Evolutionary conservation across 2,888 invertebrate genomes (phyloP).

Genomic region (Ametastegia equiseti): DNA sequence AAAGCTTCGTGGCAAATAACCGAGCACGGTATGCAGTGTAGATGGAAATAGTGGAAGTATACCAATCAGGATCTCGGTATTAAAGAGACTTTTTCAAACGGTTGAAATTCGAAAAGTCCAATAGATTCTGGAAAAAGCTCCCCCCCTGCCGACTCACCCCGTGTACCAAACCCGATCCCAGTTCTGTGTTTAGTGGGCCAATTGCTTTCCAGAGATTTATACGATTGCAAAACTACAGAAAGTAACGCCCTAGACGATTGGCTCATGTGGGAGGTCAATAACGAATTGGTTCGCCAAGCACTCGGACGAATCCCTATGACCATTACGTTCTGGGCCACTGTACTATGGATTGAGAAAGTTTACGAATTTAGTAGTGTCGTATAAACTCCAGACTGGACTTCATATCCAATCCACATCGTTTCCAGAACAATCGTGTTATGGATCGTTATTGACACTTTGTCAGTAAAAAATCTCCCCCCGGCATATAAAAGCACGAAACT

Average conservation of each 20-base stretch:
- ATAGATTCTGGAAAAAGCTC: background rate
- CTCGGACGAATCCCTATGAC: background rate
- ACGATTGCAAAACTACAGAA: conserved; percentile 18
- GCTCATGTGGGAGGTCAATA: background rate
- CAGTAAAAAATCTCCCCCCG: background rate
- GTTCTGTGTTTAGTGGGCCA: background rate
- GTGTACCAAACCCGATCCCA: background rate
- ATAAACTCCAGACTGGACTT: too few relatives aligned
- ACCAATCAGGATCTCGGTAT: background rate
- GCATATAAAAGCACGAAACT: too few relatives aligned
- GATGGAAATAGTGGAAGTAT: background rate
- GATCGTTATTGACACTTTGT: background rate
- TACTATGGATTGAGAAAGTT: conserved; percentile 12
- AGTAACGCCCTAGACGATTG: background rate
- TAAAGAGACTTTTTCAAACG: background rate
- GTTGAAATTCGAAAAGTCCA: background rate
- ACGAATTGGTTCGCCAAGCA: background rate
- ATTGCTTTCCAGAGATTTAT: conserved; percentile 23
- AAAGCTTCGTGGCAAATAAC: background rate
- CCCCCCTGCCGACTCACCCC: too few relatives aligned
- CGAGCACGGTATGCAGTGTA: background rate
- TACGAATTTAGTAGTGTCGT: conserved; percentile 5
- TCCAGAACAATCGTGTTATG: background rate
- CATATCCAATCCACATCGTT: background rate
- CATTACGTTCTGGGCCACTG: conserved; percentile 13